Evolutionary conservation across 1,140 invertebrate genomes (phyloP).

Genomic region (Limonius californicus): DNA sequence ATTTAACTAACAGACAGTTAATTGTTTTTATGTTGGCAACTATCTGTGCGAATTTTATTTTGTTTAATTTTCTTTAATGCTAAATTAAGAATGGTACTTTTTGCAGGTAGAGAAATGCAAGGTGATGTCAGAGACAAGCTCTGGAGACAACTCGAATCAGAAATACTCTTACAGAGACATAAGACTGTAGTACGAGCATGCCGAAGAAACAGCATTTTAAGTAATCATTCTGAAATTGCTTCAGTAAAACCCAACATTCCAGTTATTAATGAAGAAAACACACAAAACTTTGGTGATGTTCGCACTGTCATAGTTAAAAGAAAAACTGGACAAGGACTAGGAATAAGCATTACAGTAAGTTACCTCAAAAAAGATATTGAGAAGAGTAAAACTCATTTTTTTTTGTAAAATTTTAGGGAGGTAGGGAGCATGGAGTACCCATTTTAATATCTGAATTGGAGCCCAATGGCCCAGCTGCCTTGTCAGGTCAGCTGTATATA

Average conservation of each 20-base stretch:
- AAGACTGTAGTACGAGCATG: slow-evolving; percentile 71
- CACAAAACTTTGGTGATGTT: slow-evolving; percentile 49
- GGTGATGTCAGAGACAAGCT: slow-evolving; percentile 71
- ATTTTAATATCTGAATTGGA: slow-evolving; percentile 84
- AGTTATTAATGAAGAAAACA: slow-evolving; percentile 28
- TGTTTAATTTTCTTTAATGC: too few species aligned
- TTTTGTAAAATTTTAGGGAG: too few species aligned
- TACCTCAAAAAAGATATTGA: too few species aligned
- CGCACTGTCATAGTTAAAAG: slow-evolving; percentile 60
- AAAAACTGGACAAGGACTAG: slow-evolving; percentile 68
- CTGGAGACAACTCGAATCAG: slow-evolving; percentile 82
- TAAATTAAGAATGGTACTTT: too few species aligned
- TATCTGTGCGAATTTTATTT: too few species aligned
- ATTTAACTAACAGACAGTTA: too few species aligned
- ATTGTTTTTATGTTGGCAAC: too few species aligned
- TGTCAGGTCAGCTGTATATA: slow-evolving; percentile 67
- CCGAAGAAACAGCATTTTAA: slow-evolving; percentile 47
- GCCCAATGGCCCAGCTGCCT: slow-evolving; percentile 68
- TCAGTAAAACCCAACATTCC: slow-evolving; percentile 31
- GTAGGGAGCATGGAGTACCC: slow-evolving; percentile 79
- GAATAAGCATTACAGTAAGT: slow-evolving; percentile 76
- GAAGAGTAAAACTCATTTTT: too few species aligned
- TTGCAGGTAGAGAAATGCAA: slow-evolving; percentile 63
- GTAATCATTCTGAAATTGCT: slow-evolving; percentile 28
- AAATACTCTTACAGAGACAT: slow-evolving; percentile 80